Conservation (phyloP, 2,888 invertebrate species). For the Dryadula phaetusa region DNA sequence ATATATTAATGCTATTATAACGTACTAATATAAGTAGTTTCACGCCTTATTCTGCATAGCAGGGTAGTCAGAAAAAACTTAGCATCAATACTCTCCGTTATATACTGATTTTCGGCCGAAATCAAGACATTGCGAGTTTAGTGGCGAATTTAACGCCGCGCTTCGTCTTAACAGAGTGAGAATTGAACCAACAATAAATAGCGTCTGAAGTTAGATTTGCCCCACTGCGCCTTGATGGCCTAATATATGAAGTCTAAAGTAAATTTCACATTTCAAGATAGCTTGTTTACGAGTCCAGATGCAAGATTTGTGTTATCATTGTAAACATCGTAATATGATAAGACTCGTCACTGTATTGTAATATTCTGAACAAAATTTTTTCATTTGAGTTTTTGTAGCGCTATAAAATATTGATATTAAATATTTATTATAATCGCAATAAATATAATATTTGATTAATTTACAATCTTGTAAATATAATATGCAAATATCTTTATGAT, state of each 20-base stretch:
- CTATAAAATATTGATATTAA: not conserved
- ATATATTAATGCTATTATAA: too few relatives aligned
- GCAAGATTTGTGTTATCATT: constrained; percentile 24
- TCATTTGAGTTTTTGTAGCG: not conserved
- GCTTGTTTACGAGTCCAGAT: constrained; percentile 19
- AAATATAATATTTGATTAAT: not conserved
- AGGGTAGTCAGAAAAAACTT: too few relatives aligned
- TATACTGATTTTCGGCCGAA: too few relatives aligned
- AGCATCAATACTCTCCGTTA: too few relatives aligned
- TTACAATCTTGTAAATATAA: not conserved
- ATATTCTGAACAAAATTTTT: not conserved
- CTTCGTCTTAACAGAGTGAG: too few relatives aligned
- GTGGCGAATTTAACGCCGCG: too few relatives aligned
- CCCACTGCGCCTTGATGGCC: too few relatives aligned
- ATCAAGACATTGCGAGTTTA: too few relatives aligned
- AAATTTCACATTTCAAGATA: constrained; percentile 15
- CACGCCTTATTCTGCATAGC: too few relatives aligned
- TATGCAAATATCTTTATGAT: not conserved
- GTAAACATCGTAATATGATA: constrained; percentile 29
- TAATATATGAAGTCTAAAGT: constrained; percentile 1
- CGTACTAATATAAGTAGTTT: too few relatives aligned
- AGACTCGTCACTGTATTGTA: constrained; percentile 10
- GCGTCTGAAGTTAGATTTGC: too few relatives aligned
- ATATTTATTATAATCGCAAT: not conserved
- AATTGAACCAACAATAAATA: too few relatives aligned